A percentile compares a stretch with the other conserved stretches of the same genome.
phyloP scores from a whole-genome alignment of 2,797 vertebrate species.

The Sternotherus odoratus region DNA sequence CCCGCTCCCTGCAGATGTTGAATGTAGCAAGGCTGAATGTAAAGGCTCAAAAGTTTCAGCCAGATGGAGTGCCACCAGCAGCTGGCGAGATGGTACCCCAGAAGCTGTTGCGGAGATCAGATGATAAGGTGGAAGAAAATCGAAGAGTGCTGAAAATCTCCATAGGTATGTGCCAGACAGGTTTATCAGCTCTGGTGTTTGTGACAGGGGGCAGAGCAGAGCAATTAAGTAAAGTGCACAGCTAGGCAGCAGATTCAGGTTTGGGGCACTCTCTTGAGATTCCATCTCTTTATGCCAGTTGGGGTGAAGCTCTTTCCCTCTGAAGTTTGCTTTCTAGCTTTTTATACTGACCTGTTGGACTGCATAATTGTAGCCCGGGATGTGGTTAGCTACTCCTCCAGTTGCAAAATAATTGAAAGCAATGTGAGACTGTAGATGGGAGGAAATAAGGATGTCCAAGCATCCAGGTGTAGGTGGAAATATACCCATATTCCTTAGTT shows the following conservation, averaged over 20 bases:
- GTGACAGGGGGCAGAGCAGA: neutral
- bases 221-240: neutral
- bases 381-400: neutral
- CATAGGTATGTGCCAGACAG: slow-evolving; percentile 77
- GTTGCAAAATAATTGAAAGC: neutral
- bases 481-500: neutral
- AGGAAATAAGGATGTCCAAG: neutral
- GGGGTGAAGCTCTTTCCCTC: neutral
- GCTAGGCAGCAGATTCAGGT: neutral
- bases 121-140: slow-evolving; percentile 80
- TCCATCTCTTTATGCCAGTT: neutral
- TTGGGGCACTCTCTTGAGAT: neutral
- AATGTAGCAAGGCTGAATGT: slow-evolving; percentile 94
- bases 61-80: slow-evolving; percentile 70
- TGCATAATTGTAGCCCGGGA: neutral
- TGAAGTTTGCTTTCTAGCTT: neutral
- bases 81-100: slow-evolving; percentile 75
- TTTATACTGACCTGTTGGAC: neutral
- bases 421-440: rapidly evolving
- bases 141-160: slow-evolving; percentile 64
- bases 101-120: slow-evolving; percentile 76
- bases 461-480: neutral
- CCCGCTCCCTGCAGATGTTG: slow-evolving; percentile 96
- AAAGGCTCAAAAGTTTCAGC: slow-evolving; percentile 91
- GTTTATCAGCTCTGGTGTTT: neutral